phyloP scores from a whole-genome alignment of 2,113 vertebrate species.

The Spermophilus dauricus region DNA sequence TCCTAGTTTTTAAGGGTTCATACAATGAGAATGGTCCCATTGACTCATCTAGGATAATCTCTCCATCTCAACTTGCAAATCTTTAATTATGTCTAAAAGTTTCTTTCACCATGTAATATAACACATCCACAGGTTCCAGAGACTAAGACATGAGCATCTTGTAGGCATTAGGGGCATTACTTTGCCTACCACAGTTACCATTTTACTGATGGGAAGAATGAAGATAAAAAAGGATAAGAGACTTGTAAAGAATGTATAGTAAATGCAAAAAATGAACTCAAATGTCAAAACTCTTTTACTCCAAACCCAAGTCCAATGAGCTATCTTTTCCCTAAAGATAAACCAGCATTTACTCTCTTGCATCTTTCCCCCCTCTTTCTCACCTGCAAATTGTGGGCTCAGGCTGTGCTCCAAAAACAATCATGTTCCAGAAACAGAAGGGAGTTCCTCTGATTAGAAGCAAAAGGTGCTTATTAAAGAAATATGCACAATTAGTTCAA shows the following conservation, averaged over 20 bases:
- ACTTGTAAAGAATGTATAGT: not conserved
- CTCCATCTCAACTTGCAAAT: not conserved
- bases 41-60: not conserved
- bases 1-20: not conserved
- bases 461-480: constrained; percentile 3
- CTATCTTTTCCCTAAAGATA: not conserved
- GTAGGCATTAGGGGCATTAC: fast-evolving
- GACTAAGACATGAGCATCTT: not conserved
- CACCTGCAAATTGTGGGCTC: not conserved
- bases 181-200: not conserved
- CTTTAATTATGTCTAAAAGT: not conserved
- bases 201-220: not conserved
- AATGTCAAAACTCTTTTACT: not conserved
- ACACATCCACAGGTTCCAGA: not conserved
- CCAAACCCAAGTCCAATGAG: not conserved
- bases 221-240: not conserved
- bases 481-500: not conserved
- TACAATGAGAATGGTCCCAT: not conserved
- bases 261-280: constrained; percentile 32
- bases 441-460: not conserved
- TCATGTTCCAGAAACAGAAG: constrained; percentile 2
- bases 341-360: not conserved
- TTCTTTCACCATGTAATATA: not conserved
- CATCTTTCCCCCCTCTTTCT: not conserved
- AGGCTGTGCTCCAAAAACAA: not conserved